Percentiles rank a stretch among this genome's conserved stretches.
Evolutionary conservation across 2,797 vertebrate genomes (phyloP).

Genomic region (Vespertilio murinus): DNA sequence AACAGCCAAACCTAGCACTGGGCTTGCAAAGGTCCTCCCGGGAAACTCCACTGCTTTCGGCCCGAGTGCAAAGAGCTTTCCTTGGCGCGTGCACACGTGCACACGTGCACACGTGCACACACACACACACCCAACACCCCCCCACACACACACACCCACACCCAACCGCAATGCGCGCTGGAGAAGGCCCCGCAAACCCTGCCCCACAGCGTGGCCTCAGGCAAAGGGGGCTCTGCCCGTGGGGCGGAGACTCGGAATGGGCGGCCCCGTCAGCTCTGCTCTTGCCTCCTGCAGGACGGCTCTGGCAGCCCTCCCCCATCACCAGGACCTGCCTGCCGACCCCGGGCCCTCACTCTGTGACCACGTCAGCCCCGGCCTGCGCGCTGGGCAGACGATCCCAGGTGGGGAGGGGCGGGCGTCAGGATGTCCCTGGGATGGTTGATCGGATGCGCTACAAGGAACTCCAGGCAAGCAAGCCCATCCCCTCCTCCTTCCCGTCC

Average conservation of each 20-base stretch:
- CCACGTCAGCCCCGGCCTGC: constrained; percentile 42
- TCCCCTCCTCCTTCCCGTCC: background rate
- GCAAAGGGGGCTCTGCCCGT: constrained; percentile 9
- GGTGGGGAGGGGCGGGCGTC: background rate
- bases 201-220: background rate
- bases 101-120: background rate
- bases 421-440: background rate
- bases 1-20: background rate
- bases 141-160: background rate
- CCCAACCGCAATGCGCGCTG: background rate
- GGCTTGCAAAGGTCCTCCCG: background rate
- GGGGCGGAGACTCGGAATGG: background rate
- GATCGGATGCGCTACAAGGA: background rate
- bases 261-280: constrained; percentile 31
- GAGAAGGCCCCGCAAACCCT: constrained; percentile 2
- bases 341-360: constrained; percentile 66
- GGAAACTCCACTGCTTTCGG: background rate
- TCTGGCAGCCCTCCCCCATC: constrained; percentile 57
- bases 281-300: constrained; percentile 42
- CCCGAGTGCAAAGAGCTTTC: background rate
- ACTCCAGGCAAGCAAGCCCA: background rate
- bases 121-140: too few species aligned
- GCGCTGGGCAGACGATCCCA: constrained; percentile 24
- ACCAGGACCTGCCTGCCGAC: constrained; percentile 41
- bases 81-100: background rate